These are phyloP conservation scores for Catajapyx aquilonaris DNA, from an alignment of 1,140 invertebrate genomes.

Conservation along the genomic window DNA sequence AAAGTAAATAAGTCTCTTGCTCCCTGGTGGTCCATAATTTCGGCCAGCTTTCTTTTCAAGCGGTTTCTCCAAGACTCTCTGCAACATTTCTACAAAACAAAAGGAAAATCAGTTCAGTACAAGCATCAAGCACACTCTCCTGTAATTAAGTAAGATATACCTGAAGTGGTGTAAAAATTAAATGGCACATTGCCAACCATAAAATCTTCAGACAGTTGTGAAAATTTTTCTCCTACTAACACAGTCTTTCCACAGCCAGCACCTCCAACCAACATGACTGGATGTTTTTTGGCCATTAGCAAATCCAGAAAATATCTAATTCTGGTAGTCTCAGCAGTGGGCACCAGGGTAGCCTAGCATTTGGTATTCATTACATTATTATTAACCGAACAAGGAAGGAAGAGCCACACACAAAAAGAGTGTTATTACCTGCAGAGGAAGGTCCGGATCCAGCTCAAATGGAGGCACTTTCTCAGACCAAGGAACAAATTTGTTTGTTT, in stretches of 20 bases:
- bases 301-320: conserved; percentile 76
- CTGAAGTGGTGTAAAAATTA: conserved; percentile 89
- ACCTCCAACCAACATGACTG: conserved; percentile 82
- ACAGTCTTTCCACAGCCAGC: conserved; percentile 84
- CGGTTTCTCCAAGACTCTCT: conserved; percentile 85
- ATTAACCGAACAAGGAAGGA: background rate
- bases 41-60: conserved; percentile 90
- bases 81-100: conserved; percentile 53
- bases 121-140: background rate
- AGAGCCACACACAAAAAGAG: too few relatives aligned
- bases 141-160: conserved; percentile 16
- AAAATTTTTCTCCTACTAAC: conserved; percentile 64
- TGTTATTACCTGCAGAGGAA: conserved; percentile 57
- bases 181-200: conserved; percentile 81
- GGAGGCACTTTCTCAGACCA: conserved; percentile 75
- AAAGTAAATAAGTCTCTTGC: conserved; percentile 86
- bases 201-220: conserved; percentile 60
- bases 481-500: conserved; percentile 68
- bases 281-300: conserved; percentile 65
- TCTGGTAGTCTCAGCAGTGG: conserved; percentile 79
- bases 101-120: conserved; percentile 1
- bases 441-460: conserved; percentile 78
- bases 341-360: conserved; percentile 60
- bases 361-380: background rate
- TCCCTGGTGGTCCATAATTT: conserved; percentile 87